Base-by-base conservation (phyloP, 2,888 invertebrate species). In the Galeruca laticollis region DNA sequence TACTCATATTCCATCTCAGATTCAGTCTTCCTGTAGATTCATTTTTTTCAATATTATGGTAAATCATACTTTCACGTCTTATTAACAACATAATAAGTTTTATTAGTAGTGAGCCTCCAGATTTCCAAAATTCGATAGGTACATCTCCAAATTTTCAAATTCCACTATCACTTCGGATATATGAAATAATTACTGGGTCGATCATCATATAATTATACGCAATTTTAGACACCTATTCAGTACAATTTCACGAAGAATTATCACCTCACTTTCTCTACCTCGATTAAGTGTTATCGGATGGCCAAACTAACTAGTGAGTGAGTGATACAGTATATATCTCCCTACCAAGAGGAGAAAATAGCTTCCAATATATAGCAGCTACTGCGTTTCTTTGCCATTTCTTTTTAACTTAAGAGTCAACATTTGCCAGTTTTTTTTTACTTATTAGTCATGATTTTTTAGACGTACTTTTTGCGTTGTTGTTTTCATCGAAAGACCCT, bases 371-470 rank as follows among this genome's bases (percentile, higher is more conserved):
- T 64, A 72, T 68, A 64, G 56, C 59, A 57, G 63, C 60, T 26
- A 54, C 60, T 65, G 33, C n/a, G 47, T 56, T 68, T 47, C 60
- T 63, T 69, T n/a, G 65, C 60, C 68, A 60, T 65, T 68, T 40
- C 35, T 61, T 52, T 62, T 68, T 69, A 70, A 63, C 65, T 71
- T 73, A 69, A 73, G 71, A 69, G 69, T 68, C 62, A 66, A n/a
- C n/a, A n/a, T n/a, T n/a, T n/a, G 65, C 60, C 68, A 60, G 61
- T 68, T 40, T 35, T 61, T 52, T 62, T 68, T 69, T 71, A 63
- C 65, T 71, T 73, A 69, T 71, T 73, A 69, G 69, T 68, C 62
- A 66, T 67, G 66, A 74, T 74, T 74, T 72, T 74, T 74, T 72
- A 74, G 66, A 18, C 52, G 18, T 20, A 37, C 65, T 68, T 70